Evolutionary conservation across 2,113 vertebrate species (phyloP), one percentile per base, ranked within the genome.

Genomic region (Chaetodon auriga): DNA sequence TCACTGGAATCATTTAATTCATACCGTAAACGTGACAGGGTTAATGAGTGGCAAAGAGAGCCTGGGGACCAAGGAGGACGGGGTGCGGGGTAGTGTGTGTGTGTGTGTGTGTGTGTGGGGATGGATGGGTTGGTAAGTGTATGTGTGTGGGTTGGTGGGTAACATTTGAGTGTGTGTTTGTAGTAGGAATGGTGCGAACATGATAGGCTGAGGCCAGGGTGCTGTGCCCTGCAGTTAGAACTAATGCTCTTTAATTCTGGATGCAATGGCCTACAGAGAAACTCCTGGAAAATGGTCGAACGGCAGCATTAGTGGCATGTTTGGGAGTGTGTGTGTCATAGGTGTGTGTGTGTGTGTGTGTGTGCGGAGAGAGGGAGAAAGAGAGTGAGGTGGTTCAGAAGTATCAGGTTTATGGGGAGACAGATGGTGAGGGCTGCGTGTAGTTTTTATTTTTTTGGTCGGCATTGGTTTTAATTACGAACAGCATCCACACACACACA

Each of bases 41-140:
- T 94, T 95, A 95, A 95, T 94, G 93, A 95, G 93, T 85, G 90
- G 89, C 92, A 95, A 95, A 90, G 92, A 90, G 90, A 80, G 90
- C 93, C 94, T 90, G 82, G 95, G 95, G 94, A 94, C 86, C 69
- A 5, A 5, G 55, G 63, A 55, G 74, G 80, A 69, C 15, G 16
- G 36, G 36, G 0, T 43, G 21, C 68, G 57, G 8, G 58, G 15
- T 43, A 0, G 6, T 43, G 36, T 0, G 18, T 66, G 58, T 46
- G 58, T 75, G 46, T 71, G 66, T 25, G 65, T 46, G 62, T 65
- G 30, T 30, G 45, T 49, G 61, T 62, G 18, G 14, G n/a, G 3
- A 51, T 82, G 71, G 35, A 51, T 65, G 45, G 69, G 41, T 10
- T 38, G 30, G 16, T 19, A 16, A 16, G 41, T 25, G 66, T 43